Base-by-base conservation (phyloP, 2,888 invertebrate species). In the Actias luna region DNA sequence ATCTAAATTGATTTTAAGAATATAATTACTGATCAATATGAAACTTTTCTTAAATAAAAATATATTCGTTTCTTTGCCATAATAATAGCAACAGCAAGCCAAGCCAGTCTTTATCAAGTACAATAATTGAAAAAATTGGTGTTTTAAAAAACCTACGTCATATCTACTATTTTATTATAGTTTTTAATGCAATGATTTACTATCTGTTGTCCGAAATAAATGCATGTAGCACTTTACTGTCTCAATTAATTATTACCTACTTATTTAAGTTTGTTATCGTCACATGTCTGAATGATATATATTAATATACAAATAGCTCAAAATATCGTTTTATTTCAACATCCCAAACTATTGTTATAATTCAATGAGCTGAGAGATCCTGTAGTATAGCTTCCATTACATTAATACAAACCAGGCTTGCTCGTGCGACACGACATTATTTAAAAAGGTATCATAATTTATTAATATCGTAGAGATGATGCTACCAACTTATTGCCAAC, bases 241-340 rank as follows among this genome's bases (percentile, higher is more conserved):
- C 88, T 85, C 85, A 82, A 88, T 82, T 80, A 80, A 85, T 82
- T 87, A 87, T 63, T 63, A 63, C 35, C 55, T 63, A 63, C 62
- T 79, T 80, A 76, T 84, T 89, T 92, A 89, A 88, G 89, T 92
- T 93, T 88, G 92, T 93, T 93, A 92, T 83, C 90, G 92, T 93
- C 93, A 93, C 91, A 88, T 93, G 93, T 93, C 92, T 90, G 90
- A 91, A 90, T 93, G 89, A 92, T 89, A 92, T 74, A 85, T 86
- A 75, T 75, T 59, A 87, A 91, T 91, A 91, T 89, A 89, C 89
- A 89, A 91, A 89, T 91, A 92, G 88, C 88, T 82, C 79, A 87
- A 64, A 82, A 74, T 87, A 66, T 87, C 64, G 89, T 91, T 91
- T 91, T 66, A 88, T 89, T 92, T 86, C 42, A 63, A 35, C 29